Evolutionary conservation across 1,140 invertebrate species (phyloP).

Genomic region (Drosophila paulistorum): DNA sequence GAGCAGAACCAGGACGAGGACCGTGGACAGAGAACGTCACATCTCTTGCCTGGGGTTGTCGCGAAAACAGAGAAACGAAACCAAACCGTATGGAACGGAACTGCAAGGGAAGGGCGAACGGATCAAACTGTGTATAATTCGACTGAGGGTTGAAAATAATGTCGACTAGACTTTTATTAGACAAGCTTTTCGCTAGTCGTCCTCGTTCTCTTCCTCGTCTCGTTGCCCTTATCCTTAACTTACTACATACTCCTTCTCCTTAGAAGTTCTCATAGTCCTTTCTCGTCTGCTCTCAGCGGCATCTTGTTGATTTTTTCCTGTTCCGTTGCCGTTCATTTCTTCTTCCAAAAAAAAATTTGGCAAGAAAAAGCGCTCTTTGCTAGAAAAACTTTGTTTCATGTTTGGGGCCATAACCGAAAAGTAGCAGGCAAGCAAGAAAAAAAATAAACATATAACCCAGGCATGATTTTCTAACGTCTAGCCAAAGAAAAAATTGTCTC

Average conservation of each 20-base stretch:
- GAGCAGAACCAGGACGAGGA: neutral
- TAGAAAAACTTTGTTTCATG: constrained; percentile 42
- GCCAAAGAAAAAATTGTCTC: constrained; percentile 70
- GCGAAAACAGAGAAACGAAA: constrained; percentile 15
- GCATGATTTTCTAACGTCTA: constrained; percentile 75
- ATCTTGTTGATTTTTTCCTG: constrained; percentile 48
- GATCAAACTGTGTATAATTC: constrained; percentile 81
- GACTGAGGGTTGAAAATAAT: constrained; percentile 72
- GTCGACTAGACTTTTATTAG: constrained; percentile 82
- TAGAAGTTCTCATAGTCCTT: too few species aligned
- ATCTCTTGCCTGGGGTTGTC: constrained; percentile 47
- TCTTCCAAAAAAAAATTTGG: constrained; percentile 50
- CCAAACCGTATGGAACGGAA: constrained; percentile 27
- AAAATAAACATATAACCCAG: constrained; percentile 46
- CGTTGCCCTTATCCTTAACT: neutral
- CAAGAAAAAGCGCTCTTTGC: constrained; percentile 48
- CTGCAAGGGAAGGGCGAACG: constrained; percentile 40
- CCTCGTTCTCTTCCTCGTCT: neutral
- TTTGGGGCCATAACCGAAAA: neutral
- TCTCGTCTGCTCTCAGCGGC: constrained; percentile 17
- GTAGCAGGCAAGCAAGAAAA: neutral
- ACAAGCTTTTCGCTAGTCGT: constrained; percentile 51
- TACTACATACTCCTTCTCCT: neutral
- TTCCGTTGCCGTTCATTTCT: constrained; percentile 20
- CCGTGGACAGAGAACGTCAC: constrained; percentile 29